Evolutionary conservation across 2,113 vertebrate species (phyloP).

Genomic region (Eclectus roratus): DNA sequence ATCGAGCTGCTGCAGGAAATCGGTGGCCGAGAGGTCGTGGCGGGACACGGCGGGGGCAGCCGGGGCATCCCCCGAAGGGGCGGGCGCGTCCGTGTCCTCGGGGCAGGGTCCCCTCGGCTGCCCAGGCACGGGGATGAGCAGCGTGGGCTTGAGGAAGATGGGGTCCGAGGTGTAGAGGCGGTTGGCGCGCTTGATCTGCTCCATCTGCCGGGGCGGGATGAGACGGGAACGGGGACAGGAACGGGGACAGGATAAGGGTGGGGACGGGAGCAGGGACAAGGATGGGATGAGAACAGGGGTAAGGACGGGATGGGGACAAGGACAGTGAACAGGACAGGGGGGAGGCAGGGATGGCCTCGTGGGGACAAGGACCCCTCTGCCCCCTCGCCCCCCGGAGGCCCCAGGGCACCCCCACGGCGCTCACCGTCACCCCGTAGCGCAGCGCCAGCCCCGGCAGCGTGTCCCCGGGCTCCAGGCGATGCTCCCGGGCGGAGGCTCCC

Average conservation of each 20-base stretch:
- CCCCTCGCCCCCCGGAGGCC: too few relatives aligned
- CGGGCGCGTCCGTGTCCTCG: not conserved
- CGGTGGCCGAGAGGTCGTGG: slow-evolving; percentile 80
- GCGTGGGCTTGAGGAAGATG: slow-evolving; percentile 87
- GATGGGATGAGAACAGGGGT: not conserved
- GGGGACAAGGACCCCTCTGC: not conserved
- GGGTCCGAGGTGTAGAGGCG: slow-evolving; percentile 93
- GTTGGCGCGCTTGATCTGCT: slow-evolving; percentile 92
- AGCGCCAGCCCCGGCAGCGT: slow-evolving; percentile 88
- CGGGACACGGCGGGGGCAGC: not conserved
- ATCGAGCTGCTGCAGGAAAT: slow-evolving; percentile 87
- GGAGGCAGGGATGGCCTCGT: not conserved
- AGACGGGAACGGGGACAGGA: not conserved
- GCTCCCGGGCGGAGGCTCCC: slow-evolving; percentile 77
- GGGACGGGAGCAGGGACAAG: fast-evolving
- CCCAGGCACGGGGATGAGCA: slow-evolving; percentile 81
- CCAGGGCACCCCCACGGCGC: not conserved
- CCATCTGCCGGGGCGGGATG: slow-evolving; percentile 75
- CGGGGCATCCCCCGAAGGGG: not conserved
- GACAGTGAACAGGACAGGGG: not conserved
- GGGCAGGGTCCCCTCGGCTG: slow-evolving; percentile 54
- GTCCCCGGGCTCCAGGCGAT: slow-evolving; percentile 81
- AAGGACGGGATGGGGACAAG: fast-evolving
- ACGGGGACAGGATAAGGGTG: not conserved
- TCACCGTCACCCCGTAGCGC: slow-evolving; percentile 90